Percentiles rank a stretch among this genome's conserved stretches.
These are phyloP conservation scores for Lobophora halterata DNA, from an alignment of 2,888 invertebrate genomes.

Conservation along the genomic window DNA sequence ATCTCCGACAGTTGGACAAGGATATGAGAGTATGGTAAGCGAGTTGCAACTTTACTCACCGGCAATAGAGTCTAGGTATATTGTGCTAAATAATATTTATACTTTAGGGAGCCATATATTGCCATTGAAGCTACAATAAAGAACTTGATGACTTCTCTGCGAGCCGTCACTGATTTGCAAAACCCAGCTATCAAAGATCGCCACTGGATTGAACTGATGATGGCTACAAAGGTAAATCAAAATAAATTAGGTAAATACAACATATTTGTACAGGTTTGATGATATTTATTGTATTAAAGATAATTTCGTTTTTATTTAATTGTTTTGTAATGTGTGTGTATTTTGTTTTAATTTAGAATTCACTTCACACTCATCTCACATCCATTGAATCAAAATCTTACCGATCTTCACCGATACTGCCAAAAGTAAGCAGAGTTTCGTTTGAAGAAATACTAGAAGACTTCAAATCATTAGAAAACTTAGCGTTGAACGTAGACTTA, in stretches of 20 bases:
- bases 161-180: constrained; percentile 95
- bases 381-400: constrained; percentile 47
- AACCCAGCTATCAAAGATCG: constrained; percentile 96
- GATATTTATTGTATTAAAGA: no score
- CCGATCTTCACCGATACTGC: constrained; percentile 36
- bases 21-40: constrained; percentile 86
- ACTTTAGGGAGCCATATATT: constrained; percentile 87
- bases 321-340: constrained; percentile 33
- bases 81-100: no score
- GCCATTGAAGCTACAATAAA: constrained; percentile 90
- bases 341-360: constrained; percentile 51
- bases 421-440: constrained; percentile 37
- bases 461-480: constrained; percentile 56
- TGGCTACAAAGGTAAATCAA: constrained; percentile 88
- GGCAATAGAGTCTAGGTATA: neutral
- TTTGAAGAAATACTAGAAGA: constrained; percentile 56
- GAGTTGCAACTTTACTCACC: neutral
- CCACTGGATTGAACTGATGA: constrained; percentile 97
- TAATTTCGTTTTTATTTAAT: constrained; percentile 4
- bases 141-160: constrained; percentile 95
- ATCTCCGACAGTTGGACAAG: constrained; percentile 89
- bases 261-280: no score
- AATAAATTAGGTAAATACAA: no score
- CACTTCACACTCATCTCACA: constrained; percentile 48
- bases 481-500: constrained; percentile 33